Percentiles rank a stretch among this genome's conserved stretches.
Conservation (phyloP, 2,797 vertebrate genomes). For the Ctenopoma multispine region DNA sequence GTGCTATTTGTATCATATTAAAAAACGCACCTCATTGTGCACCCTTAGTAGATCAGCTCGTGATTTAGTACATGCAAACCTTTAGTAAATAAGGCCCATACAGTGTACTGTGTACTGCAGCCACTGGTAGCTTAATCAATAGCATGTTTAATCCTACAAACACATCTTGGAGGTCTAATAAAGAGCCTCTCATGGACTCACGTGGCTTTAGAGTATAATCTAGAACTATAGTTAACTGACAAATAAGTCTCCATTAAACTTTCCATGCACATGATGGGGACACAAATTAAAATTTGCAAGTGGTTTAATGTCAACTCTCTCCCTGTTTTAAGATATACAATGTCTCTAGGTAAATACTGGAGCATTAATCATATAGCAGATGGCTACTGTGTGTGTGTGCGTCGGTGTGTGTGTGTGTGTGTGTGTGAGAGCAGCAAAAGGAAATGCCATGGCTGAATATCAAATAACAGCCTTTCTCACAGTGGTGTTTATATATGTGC, state of each 20-base stretch:
- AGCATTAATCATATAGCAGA: constrained; percentile 74
- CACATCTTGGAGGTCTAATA: background rate
- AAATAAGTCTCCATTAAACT: constrained; percentile 15
- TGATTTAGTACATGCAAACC: too few relatives aligned
- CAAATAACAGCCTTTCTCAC: constrained; percentile 75
- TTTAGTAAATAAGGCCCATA: too few relatives aligned
- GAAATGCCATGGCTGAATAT: constrained; percentile 77
- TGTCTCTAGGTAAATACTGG: constrained; percentile 49
- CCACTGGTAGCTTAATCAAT: too few relatives aligned
- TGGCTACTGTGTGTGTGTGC: constrained; percentile 41
- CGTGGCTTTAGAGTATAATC: too few relatives aligned
- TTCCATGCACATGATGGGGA: constrained; percentile 9
- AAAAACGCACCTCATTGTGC: too few relatives aligned
- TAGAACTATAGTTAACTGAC: background rate
- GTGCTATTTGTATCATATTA: too few relatives aligned
- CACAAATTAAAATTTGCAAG: constrained; percentile 19
- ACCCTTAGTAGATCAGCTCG: too few relatives aligned
- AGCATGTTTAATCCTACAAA: too few relatives aligned
- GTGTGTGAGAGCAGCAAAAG: constrained; percentile 24
- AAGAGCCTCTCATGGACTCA: background rate
- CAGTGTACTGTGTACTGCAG: too few relatives aligned
- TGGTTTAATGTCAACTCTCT: constrained; percentile 49
- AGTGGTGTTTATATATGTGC: constrained; percentile 69
- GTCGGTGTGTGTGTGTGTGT: background rate
- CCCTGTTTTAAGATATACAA: constrained; percentile 53